These are phyloP conservation scores for Harpagoxenus sublaevis DNA, from an alignment of 2,888 invertebrate species.

Conservation along the genomic window DNA sequence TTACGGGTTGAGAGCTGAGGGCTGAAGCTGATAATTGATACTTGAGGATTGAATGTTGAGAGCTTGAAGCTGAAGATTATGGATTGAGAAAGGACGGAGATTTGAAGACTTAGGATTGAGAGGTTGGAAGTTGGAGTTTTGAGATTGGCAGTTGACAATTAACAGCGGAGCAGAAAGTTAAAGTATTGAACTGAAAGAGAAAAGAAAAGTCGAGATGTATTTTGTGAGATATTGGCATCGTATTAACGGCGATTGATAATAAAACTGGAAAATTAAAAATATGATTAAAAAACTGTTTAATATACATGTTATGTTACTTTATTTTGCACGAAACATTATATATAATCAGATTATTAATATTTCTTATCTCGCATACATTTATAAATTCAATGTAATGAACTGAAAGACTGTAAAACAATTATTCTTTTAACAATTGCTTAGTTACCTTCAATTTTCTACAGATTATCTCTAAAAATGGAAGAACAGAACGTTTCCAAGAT, in stretches of 20 bases:
- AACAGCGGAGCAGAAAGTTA: background rate
- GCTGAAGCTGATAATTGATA: conserved; percentile 33
- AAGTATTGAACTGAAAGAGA: background rate
- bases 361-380: background rate
- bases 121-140: conserved; percentile 7
- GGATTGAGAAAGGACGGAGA: conserved; percentile 18
- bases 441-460: background rate
- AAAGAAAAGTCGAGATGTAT: background rate
- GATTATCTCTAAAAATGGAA: background rate
- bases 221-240: background rate
- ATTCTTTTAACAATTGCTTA: background rate
- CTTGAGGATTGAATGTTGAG: conserved; percentile 31
- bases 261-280: conserved; percentile 5
- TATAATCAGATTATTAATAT: background rate
- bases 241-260: background rate
- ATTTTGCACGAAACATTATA: background rate
- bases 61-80: conserved; percentile 4
- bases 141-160: conserved; percentile 12
- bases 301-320: background rate
- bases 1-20: conserved; percentile 5
- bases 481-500: background rate
- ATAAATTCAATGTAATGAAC: background rate
- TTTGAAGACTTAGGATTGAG: conserved; percentile 22
- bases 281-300: background rate
- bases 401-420: background rate